phyloP scores from a whole-genome alignment of 2,797 vertebrate species.

The Thunnus albacares region DNA sequence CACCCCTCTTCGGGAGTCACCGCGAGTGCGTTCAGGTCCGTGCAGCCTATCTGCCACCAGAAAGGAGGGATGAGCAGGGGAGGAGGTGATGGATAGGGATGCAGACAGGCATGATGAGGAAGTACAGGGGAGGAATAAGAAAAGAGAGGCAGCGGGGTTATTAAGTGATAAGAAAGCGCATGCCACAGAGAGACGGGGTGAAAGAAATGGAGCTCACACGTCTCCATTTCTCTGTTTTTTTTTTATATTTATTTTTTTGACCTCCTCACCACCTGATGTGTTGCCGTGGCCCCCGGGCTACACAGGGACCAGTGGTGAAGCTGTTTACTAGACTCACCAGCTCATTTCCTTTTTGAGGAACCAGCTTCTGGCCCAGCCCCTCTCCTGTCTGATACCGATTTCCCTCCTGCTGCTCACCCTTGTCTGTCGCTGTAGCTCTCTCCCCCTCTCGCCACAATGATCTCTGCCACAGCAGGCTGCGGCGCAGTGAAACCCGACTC shows the following conservation, averaged over 20 bases:
- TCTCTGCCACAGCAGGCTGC: conserved; percentile 65
- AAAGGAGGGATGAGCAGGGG: conserved; percentile 8
- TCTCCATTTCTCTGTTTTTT: background rate
- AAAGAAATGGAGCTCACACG: conserved; percentile 36
- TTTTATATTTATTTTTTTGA: background rate
- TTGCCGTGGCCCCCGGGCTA: conserved; percentile 46
- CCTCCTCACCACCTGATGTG: conserved; percentile 30
- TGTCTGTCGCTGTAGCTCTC: conserved; percentile 41
- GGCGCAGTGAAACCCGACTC: conserved; percentile 67
- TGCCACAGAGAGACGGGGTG: conserved; percentile 24
- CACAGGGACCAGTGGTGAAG: conserved; percentile 37
- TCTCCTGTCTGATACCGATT: conserved; percentile 49
- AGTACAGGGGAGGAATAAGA: conserved; percentile 38
- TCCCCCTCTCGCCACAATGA: conserved; percentile 53
- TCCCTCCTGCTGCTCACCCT: conserved; percentile 57
- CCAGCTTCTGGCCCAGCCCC: conserved; percentile 36
- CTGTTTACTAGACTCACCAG: conserved; percentile 57
- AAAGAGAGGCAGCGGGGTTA: conserved; percentile 35
- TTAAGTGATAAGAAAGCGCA: conserved; percentile 59
- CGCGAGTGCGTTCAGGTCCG: conserved; percentile 32
- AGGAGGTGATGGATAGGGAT: conserved; percentile 50
- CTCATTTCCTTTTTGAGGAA: conserved; percentile 62
- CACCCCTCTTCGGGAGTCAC: conserved; percentile 33
- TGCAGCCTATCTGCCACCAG: conserved; percentile 36
- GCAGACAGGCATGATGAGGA: conserved; percentile 37